phyloP scores from a whole-genome alignment of 2,888 invertebrate species.

The Siphlonurus alternatus region DNA sequence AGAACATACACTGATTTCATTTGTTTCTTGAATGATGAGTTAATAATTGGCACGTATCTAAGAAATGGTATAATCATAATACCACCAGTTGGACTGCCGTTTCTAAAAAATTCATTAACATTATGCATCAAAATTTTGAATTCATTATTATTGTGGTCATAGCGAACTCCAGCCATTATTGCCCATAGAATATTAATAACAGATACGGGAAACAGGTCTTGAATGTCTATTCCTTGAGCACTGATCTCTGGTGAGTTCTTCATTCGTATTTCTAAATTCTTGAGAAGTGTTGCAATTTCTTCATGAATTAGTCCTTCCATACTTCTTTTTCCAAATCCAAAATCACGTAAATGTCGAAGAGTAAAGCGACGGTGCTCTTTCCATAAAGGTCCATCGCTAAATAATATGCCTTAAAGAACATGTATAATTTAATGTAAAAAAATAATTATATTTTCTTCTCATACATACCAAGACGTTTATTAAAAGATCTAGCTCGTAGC shows the following conservation, averaged over 20 bases:
- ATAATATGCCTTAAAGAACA: slow-evolving; percentile 15
- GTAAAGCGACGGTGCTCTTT: slow-evolving; percentile 16
- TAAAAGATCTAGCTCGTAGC: background rate
- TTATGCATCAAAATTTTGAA: background rate
- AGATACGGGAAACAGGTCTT: background rate
- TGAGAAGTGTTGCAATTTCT: background rate
- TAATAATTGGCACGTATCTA: background rate
- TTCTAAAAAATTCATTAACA: background rate
- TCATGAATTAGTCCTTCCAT: background rate
- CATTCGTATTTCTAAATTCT: background rate
- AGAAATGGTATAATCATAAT: background rate
- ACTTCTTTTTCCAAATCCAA: slow-evolving; percentile 11
- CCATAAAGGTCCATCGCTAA: slow-evolving; percentile 16
- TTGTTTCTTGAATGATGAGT: background rate
- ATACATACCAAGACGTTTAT: background rate
- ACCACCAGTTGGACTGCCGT: background rate
- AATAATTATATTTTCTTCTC: background rate
- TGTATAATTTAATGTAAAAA: background rate
- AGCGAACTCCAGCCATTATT: background rate
- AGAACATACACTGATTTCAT: background rate
- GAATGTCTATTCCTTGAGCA: background rate
- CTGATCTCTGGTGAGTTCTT: background rate
- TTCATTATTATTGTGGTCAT: background rate
- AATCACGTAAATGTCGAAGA: slow-evolving; percentile 15
- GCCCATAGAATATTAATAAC: slow-evolving; percentile 1